Percentiles rank a stretch among this genome's conserved stretches.
These are phyloP conservation scores for Andricus quercusramuli DNA, from an alignment of 2,888 invertebrate genomes.

Conservation along the genomic window DNA sequence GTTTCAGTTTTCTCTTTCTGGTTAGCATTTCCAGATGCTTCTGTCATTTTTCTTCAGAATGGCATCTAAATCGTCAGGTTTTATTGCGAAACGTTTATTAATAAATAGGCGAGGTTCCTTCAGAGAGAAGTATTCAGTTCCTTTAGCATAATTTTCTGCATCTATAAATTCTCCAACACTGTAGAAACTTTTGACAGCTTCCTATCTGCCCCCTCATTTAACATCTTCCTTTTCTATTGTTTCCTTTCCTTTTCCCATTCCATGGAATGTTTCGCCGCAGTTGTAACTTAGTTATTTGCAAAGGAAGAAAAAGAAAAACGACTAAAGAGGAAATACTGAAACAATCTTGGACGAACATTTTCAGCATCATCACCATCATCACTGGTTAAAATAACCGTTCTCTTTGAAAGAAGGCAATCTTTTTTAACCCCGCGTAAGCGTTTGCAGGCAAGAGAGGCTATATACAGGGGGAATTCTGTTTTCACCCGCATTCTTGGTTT, in stretches of 20 bases:
- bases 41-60: conserved; percentile 34
- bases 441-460: not conserved
- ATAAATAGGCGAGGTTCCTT: too few species aligned
- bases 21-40: conserved; percentile 14
- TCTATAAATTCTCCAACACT: too few species aligned
- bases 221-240: not conserved
- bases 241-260: conserved; percentile 5
- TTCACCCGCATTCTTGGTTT: conserved; percentile 1
- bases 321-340: not conserved
- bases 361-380: not conserved
- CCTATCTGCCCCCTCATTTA: not conserved
- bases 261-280: not conserved
- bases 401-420: not conserved
- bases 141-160: too few species aligned
- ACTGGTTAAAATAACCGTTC: not conserved
- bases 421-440: not conserved
- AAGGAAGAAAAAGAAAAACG: conserved; percentile 4
- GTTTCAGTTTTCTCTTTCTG: conserved; percentile 5
- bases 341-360: not conserved
- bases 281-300: not conserved
- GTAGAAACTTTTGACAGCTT: too few species aligned
- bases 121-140: too few species aligned
- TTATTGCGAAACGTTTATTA: not conserved
- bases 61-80: conserved; percentile 25
- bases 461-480: not conserved